These are phyloP conservation scores for Daboia siamensis DNA, from an alignment of 2,113 vertebrate species.

Conservation along the genomic window DNA sequence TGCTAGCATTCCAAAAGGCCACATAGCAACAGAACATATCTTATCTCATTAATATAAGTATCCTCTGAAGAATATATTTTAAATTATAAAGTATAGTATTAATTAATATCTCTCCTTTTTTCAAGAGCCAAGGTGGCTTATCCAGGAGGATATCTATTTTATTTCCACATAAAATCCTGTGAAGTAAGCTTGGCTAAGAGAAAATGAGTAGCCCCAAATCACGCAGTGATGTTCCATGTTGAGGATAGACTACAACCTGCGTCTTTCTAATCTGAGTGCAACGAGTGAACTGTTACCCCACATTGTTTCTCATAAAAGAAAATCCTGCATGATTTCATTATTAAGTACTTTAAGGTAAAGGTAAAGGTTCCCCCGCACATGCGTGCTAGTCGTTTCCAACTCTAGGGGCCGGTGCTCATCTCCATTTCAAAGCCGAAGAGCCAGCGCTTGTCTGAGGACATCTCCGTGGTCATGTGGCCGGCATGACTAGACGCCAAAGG, in stretches of 20 bases:
- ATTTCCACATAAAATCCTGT: not conserved
- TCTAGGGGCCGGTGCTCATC: no score
- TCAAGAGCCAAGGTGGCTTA: not conserved
- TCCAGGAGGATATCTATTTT: not conserved
- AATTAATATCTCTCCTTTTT: not conserved
- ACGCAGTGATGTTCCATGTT: not conserved
- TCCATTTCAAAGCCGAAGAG: no score
- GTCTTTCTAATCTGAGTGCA: not conserved
- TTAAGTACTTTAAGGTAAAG: no score
- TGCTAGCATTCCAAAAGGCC: not conserved
- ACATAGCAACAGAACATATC: not conserved
- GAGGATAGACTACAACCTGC: not conserved
- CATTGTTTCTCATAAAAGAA: not conserved
- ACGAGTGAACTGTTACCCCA: not conserved
- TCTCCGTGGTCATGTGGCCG: no score
- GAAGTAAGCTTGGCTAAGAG: not conserved
- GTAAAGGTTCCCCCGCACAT: no score
- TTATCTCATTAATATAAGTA: not conserved
- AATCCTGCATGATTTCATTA: not conserved
- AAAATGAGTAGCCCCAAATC: not conserved
- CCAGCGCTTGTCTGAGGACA: no score
- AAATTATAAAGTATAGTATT: not conserved
- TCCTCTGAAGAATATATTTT: not conserved
- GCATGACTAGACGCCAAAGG: no score
- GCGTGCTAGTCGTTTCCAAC: no score